Evolutionary conservation across 2,113 vertebrate species (phyloP).

Genomic region (Empidonax traillii): DNA sequence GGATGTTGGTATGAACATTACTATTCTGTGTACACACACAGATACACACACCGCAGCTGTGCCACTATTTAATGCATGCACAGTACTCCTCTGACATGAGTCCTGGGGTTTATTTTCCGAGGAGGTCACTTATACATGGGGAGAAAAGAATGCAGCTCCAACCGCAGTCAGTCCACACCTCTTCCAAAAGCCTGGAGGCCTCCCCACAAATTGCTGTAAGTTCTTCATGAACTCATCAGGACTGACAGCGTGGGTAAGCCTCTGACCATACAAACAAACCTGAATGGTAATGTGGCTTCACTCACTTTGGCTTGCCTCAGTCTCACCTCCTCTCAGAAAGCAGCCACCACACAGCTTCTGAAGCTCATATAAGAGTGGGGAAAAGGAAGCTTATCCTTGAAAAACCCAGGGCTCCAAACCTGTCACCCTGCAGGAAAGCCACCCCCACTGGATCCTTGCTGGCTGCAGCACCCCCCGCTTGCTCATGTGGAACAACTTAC

Average conservation of each 20-base stretch:
- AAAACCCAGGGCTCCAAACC: neutral
- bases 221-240: neutral
- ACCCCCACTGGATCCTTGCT: neutral
- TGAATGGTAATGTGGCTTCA: neutral
- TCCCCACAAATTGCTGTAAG: constrained; percentile 19
- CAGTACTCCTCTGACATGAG: neutral
- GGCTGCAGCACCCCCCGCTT: neutral
- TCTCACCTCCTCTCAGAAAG: neutral
- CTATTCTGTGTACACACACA: neutral
- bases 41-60: neutral
- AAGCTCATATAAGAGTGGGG: neutral
- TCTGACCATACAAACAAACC: constrained; percentile 42
- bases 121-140: neutral
- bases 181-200: neutral
- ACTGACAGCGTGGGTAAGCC: constrained; percentile 2
- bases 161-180: constrained; percentile 31
- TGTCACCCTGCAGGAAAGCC: neutral
- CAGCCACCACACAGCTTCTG: neutral
- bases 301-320: neutral
- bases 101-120: neutral
- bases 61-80: neutral
- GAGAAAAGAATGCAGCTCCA: neutral
- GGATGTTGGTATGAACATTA: neutral
- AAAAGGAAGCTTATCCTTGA: neutral
- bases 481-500: neutral